These are phyloP conservation scores for Zingel zingel DNA, from an alignment of 2,113 vertebrate species.

Conservation along the genomic window DNA sequence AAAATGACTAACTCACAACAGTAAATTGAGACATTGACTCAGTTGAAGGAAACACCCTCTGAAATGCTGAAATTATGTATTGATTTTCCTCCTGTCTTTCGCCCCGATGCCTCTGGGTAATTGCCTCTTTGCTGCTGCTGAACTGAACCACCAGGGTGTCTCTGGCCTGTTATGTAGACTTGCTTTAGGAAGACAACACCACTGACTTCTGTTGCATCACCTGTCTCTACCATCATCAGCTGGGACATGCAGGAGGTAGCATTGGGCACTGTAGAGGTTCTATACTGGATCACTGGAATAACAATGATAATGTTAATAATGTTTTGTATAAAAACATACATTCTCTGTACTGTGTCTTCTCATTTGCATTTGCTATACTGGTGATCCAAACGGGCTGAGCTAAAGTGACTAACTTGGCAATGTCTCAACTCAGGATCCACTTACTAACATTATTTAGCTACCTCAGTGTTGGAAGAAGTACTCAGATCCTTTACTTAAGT, in stretches of 20 bases:
- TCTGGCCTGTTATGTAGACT: conserved; percentile 59
- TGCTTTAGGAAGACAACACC: conserved; percentile 37
- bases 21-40: conserved; percentile 78
- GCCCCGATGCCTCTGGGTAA: conserved; percentile 79
- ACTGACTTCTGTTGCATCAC: conserved; percentile 31
- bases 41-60: conserved; percentile 78
- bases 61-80: conserved; percentile 83
- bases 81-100: conserved; percentile 81
- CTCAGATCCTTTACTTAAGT: neutral
- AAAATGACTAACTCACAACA: conserved; percentile 44
- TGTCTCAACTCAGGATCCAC: neutral
- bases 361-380: neutral
- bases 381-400: neutral
- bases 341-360: neutral
- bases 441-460: neutral
- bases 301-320: neutral
- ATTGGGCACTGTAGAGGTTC: neutral
- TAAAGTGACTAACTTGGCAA: neutral
- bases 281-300: neutral
- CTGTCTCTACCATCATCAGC: conserved; percentile 27
- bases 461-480: neutral
- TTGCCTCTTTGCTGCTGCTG: conserved; percentile 76
- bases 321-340: neutral
- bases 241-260: neutral
- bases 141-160: conserved; percentile 64